Evolutionary conservation across 2,797 vertebrate genomes (phyloP).

Genomic region (Chelon auratus): DNA sequence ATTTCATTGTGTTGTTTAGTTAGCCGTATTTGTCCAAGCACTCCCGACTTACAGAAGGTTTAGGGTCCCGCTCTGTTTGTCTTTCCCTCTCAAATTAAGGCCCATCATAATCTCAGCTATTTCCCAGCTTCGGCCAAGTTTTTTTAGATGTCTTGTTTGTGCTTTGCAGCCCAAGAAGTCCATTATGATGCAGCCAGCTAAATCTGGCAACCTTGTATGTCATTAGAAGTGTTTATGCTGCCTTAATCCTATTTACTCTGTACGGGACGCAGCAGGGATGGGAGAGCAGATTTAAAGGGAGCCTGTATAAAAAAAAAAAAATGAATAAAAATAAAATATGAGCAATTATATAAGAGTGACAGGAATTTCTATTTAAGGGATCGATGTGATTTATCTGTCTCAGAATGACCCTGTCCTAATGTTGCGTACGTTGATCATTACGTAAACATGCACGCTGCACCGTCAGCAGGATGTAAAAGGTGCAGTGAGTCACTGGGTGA

Average conservation of each 20-base stretch:
- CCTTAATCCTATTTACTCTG: slow-evolving; percentile 68
- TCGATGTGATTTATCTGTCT: accelerated
- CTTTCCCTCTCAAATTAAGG: slow-evolving; percentile 47
- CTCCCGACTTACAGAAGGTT: slow-evolving; percentile 47
- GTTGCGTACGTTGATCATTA: background rate
- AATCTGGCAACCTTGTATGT: slow-evolving; percentile 58
- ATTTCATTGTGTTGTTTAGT: slow-evolving; percentile 66
- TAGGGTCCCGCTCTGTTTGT: slow-evolving; percentile 50
- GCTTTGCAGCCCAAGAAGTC: slow-evolving; percentile 52
- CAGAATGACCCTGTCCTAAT: background rate
- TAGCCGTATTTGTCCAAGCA: slow-evolving; percentile 43
- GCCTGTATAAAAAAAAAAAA: background rate
- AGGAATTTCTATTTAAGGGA: background rate
- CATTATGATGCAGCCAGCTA: slow-evolving; percentile 50
- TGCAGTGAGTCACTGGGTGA: slow-evolving; percentile 49
- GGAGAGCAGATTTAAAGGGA: slow-evolving; percentile 4
- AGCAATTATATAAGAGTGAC: background rate
- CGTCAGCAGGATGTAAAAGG: slow-evolving; percentile 43
- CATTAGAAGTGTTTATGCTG: slow-evolving; percentile 66
- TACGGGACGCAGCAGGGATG: slow-evolving; percentile 31
- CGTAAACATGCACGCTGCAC: slow-evolving; percentile 13
- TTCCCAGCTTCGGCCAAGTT: slow-evolving; percentile 41
- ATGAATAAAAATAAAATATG: slow-evolving; percentile 4
- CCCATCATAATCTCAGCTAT: slow-evolving; percentile 55
- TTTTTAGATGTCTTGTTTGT: slow-evolving; percentile 56